Evolutionary conservation across 2,888 invertebrate genomes (phyloP).

Genomic region (Andricus curvator): DNA sequence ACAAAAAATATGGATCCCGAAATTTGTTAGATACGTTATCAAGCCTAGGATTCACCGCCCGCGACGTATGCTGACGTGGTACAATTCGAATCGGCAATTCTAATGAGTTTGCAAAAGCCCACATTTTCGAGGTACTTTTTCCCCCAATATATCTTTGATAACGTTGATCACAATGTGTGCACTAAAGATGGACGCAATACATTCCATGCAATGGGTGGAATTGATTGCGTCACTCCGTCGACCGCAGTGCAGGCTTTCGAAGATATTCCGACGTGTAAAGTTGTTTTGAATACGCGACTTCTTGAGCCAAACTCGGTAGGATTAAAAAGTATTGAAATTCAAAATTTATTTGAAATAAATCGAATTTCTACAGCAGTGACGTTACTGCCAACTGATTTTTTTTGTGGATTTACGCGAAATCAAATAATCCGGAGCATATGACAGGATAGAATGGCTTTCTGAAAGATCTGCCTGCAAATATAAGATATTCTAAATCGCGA

Average conservation of each 20-base stretch:
- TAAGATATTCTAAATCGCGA: slow-evolving; percentile 52
- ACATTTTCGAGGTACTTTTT: slow-evolving; percentile 34
- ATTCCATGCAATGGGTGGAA: slow-evolving; percentile 52
- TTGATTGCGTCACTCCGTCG: slow-evolving; percentile 43
- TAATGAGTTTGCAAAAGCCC: too few species aligned
- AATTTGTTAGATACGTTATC: slow-evolving; percentile 60
- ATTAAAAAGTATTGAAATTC: too few species aligned
- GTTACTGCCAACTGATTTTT: neutral
- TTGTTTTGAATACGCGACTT: neutral
- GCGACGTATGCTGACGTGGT: too few species aligned
- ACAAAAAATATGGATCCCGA: slow-evolving; percentile 53
- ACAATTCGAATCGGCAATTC: too few species aligned
- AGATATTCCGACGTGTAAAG: neutral
- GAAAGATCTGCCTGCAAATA: slow-evolving; percentile 60
- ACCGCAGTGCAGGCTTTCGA: neutral
- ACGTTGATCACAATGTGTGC: slow-evolving; percentile 44
- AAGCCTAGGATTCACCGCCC: neutral
- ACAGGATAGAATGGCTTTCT: slow-evolving; percentile 43
- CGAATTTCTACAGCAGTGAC: neutral
- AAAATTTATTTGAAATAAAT: neutral
- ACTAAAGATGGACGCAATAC: slow-evolving; percentile 50
- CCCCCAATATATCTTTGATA: slow-evolving; percentile 54
- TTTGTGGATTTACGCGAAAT: neutral
- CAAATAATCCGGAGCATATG: slow-evolving; percentile 55
- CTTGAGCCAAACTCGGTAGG: too few species aligned